Conservation (phyloP, 2,113 vertebrate species). For the Ivindomyrus marchei region DNA sequence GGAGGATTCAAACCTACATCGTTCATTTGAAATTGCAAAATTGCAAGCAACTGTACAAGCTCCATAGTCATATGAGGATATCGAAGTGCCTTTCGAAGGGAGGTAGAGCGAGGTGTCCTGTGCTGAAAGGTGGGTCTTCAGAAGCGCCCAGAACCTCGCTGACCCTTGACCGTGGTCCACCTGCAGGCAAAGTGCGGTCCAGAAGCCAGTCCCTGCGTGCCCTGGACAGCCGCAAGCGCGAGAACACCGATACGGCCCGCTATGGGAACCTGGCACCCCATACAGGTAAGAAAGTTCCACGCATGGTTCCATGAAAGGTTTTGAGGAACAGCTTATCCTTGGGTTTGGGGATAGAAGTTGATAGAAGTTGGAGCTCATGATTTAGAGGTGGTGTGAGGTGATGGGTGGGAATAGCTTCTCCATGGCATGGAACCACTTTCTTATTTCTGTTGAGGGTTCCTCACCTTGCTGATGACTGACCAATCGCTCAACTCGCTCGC, state of each 20-base stretch:
- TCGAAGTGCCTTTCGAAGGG: background rate
- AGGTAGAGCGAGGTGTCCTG: background rate
- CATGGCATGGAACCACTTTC: background rate
- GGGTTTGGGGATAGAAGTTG: background rate
- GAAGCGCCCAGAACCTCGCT: background rate
- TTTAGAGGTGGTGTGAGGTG: background rate
- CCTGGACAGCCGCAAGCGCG: conserved; percentile 78
- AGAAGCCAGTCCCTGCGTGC: conserved; percentile 87
- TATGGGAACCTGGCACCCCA: conserved; percentile 78
- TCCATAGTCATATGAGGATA: background rate
- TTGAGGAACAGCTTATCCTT: background rate
- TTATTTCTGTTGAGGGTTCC: background rate
- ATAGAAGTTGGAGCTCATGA: background rate
- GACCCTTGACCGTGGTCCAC: conserved; percentile 31
- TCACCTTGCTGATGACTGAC: background rate
- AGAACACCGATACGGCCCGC: conserved; percentile 67
- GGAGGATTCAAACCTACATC: no score
- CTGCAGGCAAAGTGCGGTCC: conserved; percentile 76
- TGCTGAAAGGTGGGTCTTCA: background rate
- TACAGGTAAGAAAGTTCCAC: conserved; percentile 65
- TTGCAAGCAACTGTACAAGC: background rate
- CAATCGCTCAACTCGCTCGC: background rate
- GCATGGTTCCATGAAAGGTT: background rate
- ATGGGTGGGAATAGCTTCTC: background rate
- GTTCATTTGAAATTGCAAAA: background rate